Evolutionary conservation across 1,140 invertebrate genomes (phyloP).

Genomic region (Tachypleus tridentatus): DNA sequence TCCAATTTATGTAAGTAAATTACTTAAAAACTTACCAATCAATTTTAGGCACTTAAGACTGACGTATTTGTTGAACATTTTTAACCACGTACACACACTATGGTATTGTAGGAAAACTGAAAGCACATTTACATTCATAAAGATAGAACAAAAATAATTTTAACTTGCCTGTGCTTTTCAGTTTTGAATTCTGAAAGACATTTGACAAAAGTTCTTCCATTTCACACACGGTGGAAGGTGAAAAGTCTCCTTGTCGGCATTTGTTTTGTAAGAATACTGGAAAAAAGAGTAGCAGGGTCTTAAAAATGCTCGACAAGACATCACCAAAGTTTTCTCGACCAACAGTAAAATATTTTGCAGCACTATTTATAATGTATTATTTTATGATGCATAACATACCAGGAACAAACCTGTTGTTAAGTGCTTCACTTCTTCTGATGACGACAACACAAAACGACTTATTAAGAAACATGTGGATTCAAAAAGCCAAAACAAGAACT

Average conservation of each 20-base stretch:
- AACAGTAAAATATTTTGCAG: not conserved
- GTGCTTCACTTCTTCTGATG: not conserved
- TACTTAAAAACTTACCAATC: too few relatives aligned
- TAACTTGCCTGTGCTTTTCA: constrained; percentile 45
- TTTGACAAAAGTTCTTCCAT: constrained; percentile 51
- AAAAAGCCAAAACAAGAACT: too few relatives aligned
- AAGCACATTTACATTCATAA: too few relatives aligned
- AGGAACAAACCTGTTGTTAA: not conserved
- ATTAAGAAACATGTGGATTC: too few relatives aligned
- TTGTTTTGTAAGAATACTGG: constrained; percentile 60
- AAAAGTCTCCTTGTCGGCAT: constrained; percentile 54
- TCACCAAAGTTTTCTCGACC: not conserved
- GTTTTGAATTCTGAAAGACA: constrained; percentile 54
- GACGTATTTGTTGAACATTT: too few relatives aligned
- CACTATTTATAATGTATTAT: not conserved
- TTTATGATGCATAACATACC: not conserved
- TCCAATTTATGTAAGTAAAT: too few relatives aligned
- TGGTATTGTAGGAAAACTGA: too few relatives aligned
- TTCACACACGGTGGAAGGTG: constrained; percentile 44
- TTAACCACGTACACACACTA: too few relatives aligned
- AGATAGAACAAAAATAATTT: too few relatives aligned
- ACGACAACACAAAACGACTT: not conserved
- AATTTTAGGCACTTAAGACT: too few relatives aligned
- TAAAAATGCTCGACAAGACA: not conserved
- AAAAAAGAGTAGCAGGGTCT: constrained; percentile 9